phyloP scores from a whole-genome alignment of 2,113 vertebrate genomes.

The Holacanthus passer region DNA sequence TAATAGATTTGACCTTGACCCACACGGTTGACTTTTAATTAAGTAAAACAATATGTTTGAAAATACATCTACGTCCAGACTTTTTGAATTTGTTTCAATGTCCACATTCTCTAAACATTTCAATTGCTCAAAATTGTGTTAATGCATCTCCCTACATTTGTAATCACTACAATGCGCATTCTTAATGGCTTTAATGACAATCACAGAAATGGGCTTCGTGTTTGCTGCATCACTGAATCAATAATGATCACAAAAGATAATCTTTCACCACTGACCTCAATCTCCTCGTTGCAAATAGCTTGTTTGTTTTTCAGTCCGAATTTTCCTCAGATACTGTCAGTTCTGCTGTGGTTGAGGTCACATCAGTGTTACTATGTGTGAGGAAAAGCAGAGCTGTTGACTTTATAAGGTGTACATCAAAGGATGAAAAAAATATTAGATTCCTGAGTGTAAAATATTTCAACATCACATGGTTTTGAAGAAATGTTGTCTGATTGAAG shows the following conservation, averaged over 20 bases:
- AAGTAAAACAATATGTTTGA: no score
- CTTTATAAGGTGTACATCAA: neutral
- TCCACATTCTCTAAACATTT: neutral
- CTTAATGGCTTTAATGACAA: neutral
- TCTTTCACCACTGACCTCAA: neutral
- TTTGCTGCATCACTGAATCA: conserved; percentile 11
- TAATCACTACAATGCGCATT: neutral
- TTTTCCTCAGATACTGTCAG: neutral
- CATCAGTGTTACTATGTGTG: neutral
- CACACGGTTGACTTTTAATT: neutral
- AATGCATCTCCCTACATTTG: neutral
- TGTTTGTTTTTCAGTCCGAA: neutral
- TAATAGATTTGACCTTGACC: neutral
- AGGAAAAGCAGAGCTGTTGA: neutral
- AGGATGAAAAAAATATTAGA: neutral
- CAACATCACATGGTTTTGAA: neutral
- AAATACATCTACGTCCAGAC: neutral
- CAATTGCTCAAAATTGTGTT: neutral
- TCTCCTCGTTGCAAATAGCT: neutral
- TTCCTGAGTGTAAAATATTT: neutral
- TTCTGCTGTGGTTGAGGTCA: neutral
- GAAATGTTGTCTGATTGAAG: neutral
- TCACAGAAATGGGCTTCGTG: neutral
- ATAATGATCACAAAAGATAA: neutral
- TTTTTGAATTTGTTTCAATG: neutral